Evolutionary conservation across 2,888 invertebrate genomes (phyloP), one percentile per base, ranked within the genome.

Genomic region (Hemaris fuciformis): DNA sequence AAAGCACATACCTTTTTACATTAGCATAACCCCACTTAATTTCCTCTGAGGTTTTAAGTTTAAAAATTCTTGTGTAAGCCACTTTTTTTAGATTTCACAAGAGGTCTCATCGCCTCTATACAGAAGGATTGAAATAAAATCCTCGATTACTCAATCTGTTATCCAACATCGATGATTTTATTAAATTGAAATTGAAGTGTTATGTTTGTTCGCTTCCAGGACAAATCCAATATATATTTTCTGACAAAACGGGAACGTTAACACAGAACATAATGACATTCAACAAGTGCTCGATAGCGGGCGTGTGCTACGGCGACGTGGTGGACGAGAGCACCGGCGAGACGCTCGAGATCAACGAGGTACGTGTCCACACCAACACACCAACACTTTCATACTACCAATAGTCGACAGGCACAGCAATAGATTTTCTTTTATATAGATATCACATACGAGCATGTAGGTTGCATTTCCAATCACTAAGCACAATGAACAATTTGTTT

Each of bases 221-320:
- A 72, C 99, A 99, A 93, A 99, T 99, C 79, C 98, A 99, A 89
- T 99, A 99, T 91, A 97, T 99, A 83, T 99, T 99, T 93, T 99
- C 99, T 58, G 99, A 99, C 90, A 99, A 99, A 93, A 99, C 99
- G 66, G 99, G 99, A 76, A 99, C 99, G 13, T 93, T 99, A 63
- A 99, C 99, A 27, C 99, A 99, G 94, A 99, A 99, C 88, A 99
- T 99, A 75, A 99, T 99, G 99, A 98, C 99, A 62, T 99, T 99
- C 90, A 99, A 99, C 91, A 99, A 99, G 93, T 99, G 99, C 88
- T 98, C 99, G 67, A 98, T 99, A 73, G 97, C 96, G 71, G 99
- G 98, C 5, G 94, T 95, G 71, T 94, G 96, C 62, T 99, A 98
- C 88, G 99, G 99, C 20, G 99, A 99, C 86, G 93, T 97, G 62